Evolutionary conservation across 2,113 vertebrate genomes (phyloP).

Genomic region (Donacobius atricapilla): DNA sequence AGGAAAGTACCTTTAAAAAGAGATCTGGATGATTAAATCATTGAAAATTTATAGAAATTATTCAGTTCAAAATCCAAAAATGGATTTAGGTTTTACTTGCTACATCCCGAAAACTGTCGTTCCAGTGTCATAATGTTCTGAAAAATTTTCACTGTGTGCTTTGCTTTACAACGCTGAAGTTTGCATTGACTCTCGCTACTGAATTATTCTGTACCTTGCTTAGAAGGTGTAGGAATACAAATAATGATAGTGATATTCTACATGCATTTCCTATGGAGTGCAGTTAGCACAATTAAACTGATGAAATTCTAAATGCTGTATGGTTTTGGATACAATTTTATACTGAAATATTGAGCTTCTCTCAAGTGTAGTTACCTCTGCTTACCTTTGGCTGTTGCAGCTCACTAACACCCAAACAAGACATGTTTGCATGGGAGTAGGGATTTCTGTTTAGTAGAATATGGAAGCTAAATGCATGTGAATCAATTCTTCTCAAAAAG

Average conservation of each 20-base stretch:
- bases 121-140: background rate
- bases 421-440: background rate
- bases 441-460: background rate
- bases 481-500: background rate
- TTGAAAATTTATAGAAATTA: background rate
- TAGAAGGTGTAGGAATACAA: background rate
- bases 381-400: background rate
- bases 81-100: background rate
- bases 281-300: background rate
- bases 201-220: background rate
- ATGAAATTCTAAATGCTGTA: background rate
- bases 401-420: background rate
- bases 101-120: background rate
- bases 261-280: background rate
- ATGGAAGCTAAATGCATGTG: background rate
- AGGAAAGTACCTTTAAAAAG: background rate
- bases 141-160: background rate
- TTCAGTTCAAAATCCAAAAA: background rate
- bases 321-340: background rate
- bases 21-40: background rate
- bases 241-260: background rate
- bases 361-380: background rate
- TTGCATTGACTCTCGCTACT: background rate
- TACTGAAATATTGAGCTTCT: background rate
- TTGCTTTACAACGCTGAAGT: background rate